phyloP scores from a whole-genome alignment of 2,888 invertebrate species.

The Mythimna ferrago region DNA sequence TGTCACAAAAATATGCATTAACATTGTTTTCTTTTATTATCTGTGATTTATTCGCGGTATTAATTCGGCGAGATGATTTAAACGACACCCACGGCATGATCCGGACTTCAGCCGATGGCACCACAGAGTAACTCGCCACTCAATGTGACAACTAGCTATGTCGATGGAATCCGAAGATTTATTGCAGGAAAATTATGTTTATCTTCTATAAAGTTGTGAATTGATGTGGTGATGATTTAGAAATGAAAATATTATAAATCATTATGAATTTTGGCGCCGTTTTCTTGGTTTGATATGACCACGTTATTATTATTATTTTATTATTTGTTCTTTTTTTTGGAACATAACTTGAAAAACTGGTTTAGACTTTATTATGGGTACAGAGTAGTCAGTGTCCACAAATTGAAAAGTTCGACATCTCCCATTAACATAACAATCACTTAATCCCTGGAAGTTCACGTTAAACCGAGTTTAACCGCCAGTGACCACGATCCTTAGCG shows the following conservation, averaged over 20 bases:
- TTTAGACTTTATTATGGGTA: conserved; percentile 15
- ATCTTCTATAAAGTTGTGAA: conserved; percentile 50
- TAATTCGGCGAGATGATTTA: conserved; percentile 77
- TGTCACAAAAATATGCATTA: conserved; percentile 65
- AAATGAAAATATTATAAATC: conserved; percentile 48
- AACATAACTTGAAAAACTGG: conserved; percentile 17
- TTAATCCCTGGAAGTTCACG: conserved; percentile 50
- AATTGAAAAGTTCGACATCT: conserved; percentile 46
- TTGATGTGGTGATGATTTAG: conserved; percentile 58
- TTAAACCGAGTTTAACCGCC: conserved; percentile 43
- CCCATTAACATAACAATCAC: conserved; percentile 61
- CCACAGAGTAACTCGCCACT: conserved; percentile 36
- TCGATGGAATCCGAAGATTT: conserved; percentile 58
- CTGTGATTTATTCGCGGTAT: conserved; percentile 72
- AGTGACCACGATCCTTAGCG: conserved; percentile 56
- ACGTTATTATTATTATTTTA: conserved; percentile 40
- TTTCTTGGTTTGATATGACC: conserved; percentile 28
- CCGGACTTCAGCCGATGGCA: conserved; percentile 51
- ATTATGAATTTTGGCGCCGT: conserved; percentile 41
- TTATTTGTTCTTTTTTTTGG: conserved; percentile 9
- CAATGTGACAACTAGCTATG: conserved; percentile 49
- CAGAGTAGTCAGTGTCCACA: background rate
- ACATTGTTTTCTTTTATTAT: conserved; percentile 64
- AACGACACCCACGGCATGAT: conserved; percentile 65
- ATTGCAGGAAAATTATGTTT: conserved; percentile 59